A percentile compares a stretch with the other conserved stretches of the same genome.
Evolutionary conservation across 2,888 invertebrate genomes (phyloP).

Genomic region (Helobdella robusta): DNA sequence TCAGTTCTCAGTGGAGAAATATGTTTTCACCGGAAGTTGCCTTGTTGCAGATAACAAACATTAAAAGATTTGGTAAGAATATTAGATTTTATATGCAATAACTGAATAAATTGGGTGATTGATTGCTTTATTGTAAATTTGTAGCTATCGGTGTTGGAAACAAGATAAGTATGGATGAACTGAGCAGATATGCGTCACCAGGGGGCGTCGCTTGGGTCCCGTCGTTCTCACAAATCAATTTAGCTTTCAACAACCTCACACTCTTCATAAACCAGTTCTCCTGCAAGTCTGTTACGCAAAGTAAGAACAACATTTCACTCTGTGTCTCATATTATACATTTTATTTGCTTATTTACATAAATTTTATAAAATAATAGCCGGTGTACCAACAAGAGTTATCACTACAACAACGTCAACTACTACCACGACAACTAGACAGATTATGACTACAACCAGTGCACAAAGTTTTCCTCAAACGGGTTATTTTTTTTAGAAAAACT

Average conservation of each 20-base stretch:
- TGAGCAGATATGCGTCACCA: conserved; percentile 5
- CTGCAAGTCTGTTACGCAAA: conserved; percentile 9
- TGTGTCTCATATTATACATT: too few species aligned
- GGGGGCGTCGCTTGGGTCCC: background rate
- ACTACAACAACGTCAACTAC: conserved; percentile 21
- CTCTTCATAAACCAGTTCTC: conserved; percentile 24
- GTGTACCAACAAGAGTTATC: background rate
- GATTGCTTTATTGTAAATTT: background rate
- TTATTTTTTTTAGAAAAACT: background rate
- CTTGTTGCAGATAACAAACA: conserved; percentile 4
- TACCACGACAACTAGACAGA: conserved; percentile 9
- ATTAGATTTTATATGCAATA: background rate
- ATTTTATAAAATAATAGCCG: background rate
- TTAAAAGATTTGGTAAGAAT: conserved; percentile 13
- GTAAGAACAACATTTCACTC: background rate
- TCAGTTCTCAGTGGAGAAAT: conserved; percentile 5
- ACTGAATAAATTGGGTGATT: background rate
- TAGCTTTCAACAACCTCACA: background rate
- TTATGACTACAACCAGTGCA: conserved; percentile 5
- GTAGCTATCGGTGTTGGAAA: conserved; percentile 22
- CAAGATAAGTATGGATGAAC: conserved; percentile 11
- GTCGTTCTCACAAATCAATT: conserved; percentile 8
- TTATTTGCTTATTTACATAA: background rate
- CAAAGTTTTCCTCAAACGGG: too few species aligned
- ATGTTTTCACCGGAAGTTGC: background rate